Evolutionary conservation across 2,113 vertebrate genomes (phyloP).

Genomic region (Motacilla tschutschensis): DNA sequence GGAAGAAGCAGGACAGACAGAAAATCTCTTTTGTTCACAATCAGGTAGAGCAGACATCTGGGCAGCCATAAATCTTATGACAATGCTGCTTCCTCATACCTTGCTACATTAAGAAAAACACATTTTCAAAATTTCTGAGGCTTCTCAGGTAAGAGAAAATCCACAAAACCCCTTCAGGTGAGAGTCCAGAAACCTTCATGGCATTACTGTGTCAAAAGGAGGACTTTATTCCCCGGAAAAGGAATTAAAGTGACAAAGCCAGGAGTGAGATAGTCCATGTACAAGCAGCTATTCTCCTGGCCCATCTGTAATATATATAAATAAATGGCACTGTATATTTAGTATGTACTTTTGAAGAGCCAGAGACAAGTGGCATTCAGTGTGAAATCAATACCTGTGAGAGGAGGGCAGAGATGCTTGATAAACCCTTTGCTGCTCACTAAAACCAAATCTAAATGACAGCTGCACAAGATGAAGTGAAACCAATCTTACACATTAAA

Average conservation of each 20-base stretch:
- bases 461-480: constrained; percentile 29
- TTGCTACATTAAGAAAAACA: not conserved
- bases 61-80: not conserved
- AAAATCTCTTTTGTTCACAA: not conserved
- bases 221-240: not conserved
- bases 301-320: not conserved
- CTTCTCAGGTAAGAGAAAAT: not conserved
- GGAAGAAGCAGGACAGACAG: not conserved
- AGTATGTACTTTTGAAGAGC: not conserved
- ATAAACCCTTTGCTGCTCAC: constrained; percentile 7
- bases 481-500: not conserved
- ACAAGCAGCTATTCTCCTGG: not conserved
- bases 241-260: not conserved
- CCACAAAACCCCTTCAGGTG: not conserved
- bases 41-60: not conserved
- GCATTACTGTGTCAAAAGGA: fast-evolving
- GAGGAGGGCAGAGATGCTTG: not conserved
- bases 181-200: not conserved
- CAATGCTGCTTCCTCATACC: not conserved
- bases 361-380: constrained; percentile 20
- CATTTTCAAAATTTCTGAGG: not conserved
- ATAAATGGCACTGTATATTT: constrained; percentile 32
- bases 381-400: constrained; percentile 45
- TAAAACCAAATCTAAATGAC: constrained; percentile 15
- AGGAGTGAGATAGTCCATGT: not conserved